These are phyloP conservation scores for Temnothorax unifasciatus DNA, from an alignment of 2,888 invertebrate species.

Conservation along the genomic window DNA sequence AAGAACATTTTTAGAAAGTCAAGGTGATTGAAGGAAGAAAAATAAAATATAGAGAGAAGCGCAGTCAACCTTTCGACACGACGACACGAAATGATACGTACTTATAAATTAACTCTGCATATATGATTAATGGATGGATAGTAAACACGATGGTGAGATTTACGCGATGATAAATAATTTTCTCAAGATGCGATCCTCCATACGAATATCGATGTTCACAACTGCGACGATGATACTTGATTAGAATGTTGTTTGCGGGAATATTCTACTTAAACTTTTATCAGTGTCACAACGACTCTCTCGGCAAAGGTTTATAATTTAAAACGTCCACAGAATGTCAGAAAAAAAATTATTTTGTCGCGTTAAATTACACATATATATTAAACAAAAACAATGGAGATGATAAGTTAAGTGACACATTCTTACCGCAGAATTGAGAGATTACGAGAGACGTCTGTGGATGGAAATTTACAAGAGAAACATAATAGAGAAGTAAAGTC, in stretches of 20 bases:
- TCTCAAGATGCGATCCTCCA: neutral
- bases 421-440: constrained; percentile 65
- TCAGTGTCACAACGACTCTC: neutral
- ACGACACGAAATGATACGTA: neutral
- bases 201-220: constrained; percentile 9
- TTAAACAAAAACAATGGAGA: constrained; percentile 60
- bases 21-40: neutral
- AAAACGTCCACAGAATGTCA: neutral
- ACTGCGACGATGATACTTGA: neutral
- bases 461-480: constrained; percentile 11
- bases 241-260: neutral
- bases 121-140: neutral
- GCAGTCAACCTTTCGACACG: neutral
- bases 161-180: constrained; percentile 7
- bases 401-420: constrained; percentile 62
- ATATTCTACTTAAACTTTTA: neutral
- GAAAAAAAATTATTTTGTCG: constrained; percentile 47
- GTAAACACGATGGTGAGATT: neutral
- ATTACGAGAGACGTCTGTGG: constrained; percentile 25
- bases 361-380: constrained; percentile 30
- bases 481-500: constrained; percentile 60
- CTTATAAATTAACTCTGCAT: constrained; percentile 10
- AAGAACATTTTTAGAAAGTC: constrained; percentile 11
- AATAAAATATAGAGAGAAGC: neutral
- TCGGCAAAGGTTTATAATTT: neutral